These are phyloP conservation scores for Henicopernis longicauda DNA, from an alignment of 2,113 vertebrate species.

Conservation along the genomic window DNA sequence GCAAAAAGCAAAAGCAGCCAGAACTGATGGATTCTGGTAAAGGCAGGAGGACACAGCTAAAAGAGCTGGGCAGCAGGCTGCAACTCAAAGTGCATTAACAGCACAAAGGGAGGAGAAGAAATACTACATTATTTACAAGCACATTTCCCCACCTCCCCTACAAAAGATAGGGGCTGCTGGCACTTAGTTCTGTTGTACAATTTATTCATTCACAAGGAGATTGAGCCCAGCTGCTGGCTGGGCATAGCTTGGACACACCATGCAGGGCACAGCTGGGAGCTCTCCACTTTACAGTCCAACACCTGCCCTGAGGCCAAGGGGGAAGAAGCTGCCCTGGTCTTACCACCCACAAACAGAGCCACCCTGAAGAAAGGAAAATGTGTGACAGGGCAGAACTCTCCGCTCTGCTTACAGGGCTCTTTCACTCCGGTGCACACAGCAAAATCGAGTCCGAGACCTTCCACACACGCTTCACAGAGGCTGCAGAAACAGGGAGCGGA, in stretches of 20 bases:
- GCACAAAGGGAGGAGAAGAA: background rate
- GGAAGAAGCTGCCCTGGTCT: too few species aligned
- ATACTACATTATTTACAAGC: too few species aligned
- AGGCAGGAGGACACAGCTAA: background rate
- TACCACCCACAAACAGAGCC: background rate
- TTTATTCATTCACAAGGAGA: too few species aligned
- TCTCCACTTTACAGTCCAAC: background rate
- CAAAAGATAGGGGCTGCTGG: background rate
- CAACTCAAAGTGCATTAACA: background rate
- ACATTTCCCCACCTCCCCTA: background rate
- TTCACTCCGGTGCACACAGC: background rate
- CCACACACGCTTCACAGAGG: background rate
- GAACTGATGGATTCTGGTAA: background rate
- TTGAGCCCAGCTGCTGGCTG: background rate
- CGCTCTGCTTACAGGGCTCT: background rate
- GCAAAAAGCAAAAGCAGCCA: background rate
- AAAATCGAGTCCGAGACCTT: accelerated
- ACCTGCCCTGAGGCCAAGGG: background rate
- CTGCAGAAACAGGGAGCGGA: background rate
- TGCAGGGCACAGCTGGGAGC: background rate
- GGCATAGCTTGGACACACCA: accelerated
- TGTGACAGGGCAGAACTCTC: background rate
- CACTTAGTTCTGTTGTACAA: background rate
- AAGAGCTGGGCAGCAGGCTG: background rate
- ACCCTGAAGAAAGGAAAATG: background rate